phyloP scores from a whole-genome alignment of 2,113 vertebrate genomes.

The Steatornis caripensis region DNA sequence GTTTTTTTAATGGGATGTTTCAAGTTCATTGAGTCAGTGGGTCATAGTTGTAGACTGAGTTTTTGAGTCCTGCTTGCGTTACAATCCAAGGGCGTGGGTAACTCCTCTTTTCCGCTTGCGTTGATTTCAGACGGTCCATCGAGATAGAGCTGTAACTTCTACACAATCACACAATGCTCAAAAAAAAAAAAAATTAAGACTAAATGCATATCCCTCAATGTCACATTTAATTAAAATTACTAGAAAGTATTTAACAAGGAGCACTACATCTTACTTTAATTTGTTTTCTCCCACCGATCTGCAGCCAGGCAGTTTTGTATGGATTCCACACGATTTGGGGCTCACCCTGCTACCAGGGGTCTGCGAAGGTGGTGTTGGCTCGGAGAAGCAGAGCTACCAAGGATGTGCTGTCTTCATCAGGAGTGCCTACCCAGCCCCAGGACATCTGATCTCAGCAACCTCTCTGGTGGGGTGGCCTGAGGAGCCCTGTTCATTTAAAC shows the following conservation, averaged over 20 bases:
- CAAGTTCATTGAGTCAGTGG: background rate
- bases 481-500: background rate
- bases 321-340: background rate
- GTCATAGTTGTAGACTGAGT: background rate
- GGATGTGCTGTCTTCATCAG: background rate
- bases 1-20: background rate
- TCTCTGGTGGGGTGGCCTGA: background rate
- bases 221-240: background rate
- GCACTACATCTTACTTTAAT: background rate
- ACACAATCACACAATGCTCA: background rate
- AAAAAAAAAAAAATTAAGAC: background rate
- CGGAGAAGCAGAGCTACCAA: background rate
- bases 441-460: background rate
- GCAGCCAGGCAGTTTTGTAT: background rate
- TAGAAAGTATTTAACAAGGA: background rate
- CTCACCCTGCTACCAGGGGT: background rate
- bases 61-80: background rate
- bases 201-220: background rate
- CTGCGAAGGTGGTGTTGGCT: background rate
- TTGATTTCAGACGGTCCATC: background rate
- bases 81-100: background rate
- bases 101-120: accelerated
- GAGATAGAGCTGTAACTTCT: background rate
- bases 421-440: accelerated
- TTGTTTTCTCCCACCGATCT: background rate